Evolutionary conservation across 2,113 vertebrate species (phyloP).

Genomic region (Colaptes auratus): DNA sequence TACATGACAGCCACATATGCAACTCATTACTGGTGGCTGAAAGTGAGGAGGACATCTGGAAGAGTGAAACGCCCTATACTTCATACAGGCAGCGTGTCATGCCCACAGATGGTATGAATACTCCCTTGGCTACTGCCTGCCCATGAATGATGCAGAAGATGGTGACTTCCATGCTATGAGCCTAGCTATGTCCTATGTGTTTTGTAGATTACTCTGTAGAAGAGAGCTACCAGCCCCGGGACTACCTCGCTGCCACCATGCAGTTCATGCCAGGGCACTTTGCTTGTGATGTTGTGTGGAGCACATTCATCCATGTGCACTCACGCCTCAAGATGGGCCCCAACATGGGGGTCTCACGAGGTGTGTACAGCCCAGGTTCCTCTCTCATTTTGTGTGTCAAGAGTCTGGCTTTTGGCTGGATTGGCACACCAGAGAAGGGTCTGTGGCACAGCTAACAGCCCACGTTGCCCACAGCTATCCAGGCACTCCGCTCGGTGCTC

Average conservation of each 20-base stretch:
- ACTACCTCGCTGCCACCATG: slow-evolving; percentile 97
- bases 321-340: slow-evolving; percentile 97
- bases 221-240: slow-evolving; percentile 91
- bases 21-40: slow-evolving; percentile 96
- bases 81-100: slow-evolving; percentile 81
- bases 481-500: slow-evolving; percentile 93
- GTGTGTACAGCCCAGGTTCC: slow-evolving; percentile 69
- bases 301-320: slow-evolving; percentile 94
- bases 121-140: background rate
- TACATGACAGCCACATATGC: slow-evolving; percentile 94
- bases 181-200: background rate
- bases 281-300: slow-evolving; percentile 95
- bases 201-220: slow-evolving; percentile 89
- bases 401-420: background rate
- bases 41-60: slow-evolving; percentile 99
- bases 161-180: background rate
- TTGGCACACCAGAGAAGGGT: background rate
- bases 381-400: fast-evolving
- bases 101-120: slow-evolving; percentile 84
- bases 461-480: slow-evolving; percentile 83
- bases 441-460: background rate
- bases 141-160: background rate
- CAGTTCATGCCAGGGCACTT: slow-evolving; percentile 97
- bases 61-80: slow-evolving; percentile 88
- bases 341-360: slow-evolving; percentile 94